Base-by-base conservation (phyloP, 2,113 vertebrate species). In the Recurvirostra avosetta region DNA sequence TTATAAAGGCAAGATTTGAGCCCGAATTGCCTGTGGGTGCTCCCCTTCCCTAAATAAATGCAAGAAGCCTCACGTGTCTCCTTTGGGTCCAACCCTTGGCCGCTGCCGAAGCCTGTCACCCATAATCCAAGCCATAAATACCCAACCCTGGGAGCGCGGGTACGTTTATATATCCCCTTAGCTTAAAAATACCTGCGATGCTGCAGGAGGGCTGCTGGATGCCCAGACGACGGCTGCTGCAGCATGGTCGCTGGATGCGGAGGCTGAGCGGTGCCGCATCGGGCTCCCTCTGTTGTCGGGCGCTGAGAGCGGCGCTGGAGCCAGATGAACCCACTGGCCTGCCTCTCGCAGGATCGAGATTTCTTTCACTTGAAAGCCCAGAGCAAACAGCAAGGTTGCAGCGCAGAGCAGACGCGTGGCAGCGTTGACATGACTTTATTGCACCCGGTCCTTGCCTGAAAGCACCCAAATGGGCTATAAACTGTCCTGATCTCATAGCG, bases 131-230 rank as follows among this genome's bases (percentile, higher is more conserved):
- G 25, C 38, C 43, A 15, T 27, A 73, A 63, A 62, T 5, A 15
- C 55, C 49, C 49, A 32, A 0, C 18, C 47, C 18, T 4, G 71
- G 26, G n/a, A 38, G 29, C 0, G 26, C 14, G 36, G 26, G 11
- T 22, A 2, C 1, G 2, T 38, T n/a, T 16, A 11, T 9, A 0
- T 1, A 5, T 34, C 50, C 65, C 27, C 25, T 38, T 2, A 34
- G 45, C 65, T 68, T 30, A 27, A 40, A 93, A 36, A 20, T 2
- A 5, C 38, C 15, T 7, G 65, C 2, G 14, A 7, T 3, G 43
- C 27, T 23, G 25, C 43, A 23, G 41, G 47, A 43, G 50, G 1
- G 3, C 43, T 36, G 59, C 52, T 6, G 19, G 62, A 4, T 5
- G 1, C 29, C 15, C 49, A 4, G 30, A 7, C 34, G 15, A 30